A percentile compares a stretch with the other conserved stretches of the same genome.
Evolutionary conservation across 2,113 vertebrate species (phyloP).

Genomic region (Saguinus midas): DNA sequence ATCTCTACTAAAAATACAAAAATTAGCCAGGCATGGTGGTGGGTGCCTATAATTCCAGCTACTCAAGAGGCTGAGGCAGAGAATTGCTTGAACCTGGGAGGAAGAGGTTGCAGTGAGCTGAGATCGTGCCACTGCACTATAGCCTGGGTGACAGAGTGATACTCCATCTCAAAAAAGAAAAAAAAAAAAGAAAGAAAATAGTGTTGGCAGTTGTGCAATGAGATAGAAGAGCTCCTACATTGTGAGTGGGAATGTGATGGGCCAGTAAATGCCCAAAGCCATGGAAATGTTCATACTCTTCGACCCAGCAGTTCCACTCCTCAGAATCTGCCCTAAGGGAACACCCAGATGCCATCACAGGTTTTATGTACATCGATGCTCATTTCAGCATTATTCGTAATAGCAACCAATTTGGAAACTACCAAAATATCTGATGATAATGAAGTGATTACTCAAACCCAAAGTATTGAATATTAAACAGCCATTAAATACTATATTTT

Average conservation of each 20-base stretch:
- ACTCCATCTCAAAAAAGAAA: too few relatives aligned
- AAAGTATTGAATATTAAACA: background rate
- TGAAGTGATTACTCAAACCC: background rate
- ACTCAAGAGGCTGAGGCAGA: too few relatives aligned
- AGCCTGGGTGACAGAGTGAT: too few relatives aligned
- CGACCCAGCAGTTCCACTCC: background rate
- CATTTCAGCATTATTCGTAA: constrained; percentile 7
- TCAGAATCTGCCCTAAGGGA: background rate
- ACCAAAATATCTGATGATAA: background rate
- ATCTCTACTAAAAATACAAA: too few relatives aligned
- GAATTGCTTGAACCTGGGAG: too few relatives aligned
- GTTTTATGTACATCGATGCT: background rate
- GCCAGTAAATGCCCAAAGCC: background rate
- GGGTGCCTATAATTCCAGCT: too few relatives aligned
- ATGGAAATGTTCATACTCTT: background rate
- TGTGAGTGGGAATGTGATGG: background rate
- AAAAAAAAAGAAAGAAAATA: background rate
- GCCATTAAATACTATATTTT: background rate
- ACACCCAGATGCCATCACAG: background rate
- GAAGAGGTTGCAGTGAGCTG: too few relatives aligned
- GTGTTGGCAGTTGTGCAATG: background rate
- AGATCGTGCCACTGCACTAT: too few relatives aligned
- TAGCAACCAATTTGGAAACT: constrained; percentile 6
- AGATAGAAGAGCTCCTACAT: background rate
- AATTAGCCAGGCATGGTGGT: too few relatives aligned